A percentile compares a stretch with the other conserved stretches of the same genome.
Conservation (phyloP, 1,140 invertebrate genomes). For the Drosophila kanapiae region DNA sequence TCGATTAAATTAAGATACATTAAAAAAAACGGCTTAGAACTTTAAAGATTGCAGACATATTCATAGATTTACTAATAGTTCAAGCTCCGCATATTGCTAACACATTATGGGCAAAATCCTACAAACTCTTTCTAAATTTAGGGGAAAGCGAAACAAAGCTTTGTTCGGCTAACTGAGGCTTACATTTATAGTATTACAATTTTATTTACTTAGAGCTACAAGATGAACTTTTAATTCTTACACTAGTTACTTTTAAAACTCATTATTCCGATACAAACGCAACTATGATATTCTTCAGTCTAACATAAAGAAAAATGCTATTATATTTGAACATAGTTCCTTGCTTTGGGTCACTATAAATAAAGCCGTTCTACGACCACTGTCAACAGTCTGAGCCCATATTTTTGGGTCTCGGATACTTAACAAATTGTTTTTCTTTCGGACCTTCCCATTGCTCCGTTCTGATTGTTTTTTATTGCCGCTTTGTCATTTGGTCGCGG, state of each 20-base stretch:
- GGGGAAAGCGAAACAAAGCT: no score
- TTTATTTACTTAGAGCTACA: no score
- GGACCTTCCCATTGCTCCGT: slow-evolving; percentile 18
- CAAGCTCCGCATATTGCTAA: no score
- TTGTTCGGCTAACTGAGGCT: no score
- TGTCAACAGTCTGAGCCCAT: slow-evolving; percentile 9
- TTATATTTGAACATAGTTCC: background rate
- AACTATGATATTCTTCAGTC: background rate
- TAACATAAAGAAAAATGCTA: no score
- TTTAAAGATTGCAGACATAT: no score
- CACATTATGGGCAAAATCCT: background rate
- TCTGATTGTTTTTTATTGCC: slow-evolving; percentile 74
- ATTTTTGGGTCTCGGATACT: slow-evolving; percentile 41
- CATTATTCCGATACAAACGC: background rate
- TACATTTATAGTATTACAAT: no score
- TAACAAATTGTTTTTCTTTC: slow-evolving; percentile 65
- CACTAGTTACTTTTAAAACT: no score
- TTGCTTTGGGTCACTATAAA: background rate
- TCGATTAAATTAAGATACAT: no score
- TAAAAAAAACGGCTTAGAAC: no score
- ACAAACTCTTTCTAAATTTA: background rate
- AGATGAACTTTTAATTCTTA: no score
- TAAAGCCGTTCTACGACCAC: slow-evolving; percentile 6
- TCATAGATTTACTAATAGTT: no score
- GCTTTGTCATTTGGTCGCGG: slow-evolving; percentile 67